Base-by-base conservation (phyloP, 2,888 invertebrate genomes). In the Acleris sparsana region DNA sequence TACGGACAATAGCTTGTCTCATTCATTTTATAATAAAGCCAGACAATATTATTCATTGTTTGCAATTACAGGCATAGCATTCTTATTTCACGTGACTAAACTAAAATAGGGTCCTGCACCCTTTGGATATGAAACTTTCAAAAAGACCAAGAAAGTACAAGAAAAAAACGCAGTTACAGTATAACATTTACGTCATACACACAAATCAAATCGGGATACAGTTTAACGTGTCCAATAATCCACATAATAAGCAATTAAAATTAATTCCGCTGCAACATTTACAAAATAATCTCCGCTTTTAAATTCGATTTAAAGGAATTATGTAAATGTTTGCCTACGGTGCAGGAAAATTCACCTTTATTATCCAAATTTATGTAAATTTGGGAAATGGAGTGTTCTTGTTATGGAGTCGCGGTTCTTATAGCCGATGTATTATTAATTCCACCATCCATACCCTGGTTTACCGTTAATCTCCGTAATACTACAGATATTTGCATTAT, bases 291-390 rank as follows among this genome's bases (percentile, higher is more conserved):
- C 57, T 22, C 25, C 33, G 61, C 52, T 66, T 62, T 57, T 62
- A 52, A 57, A 66, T 66, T 66, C 66, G 62, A 66, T 62, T 66
- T 53, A 62, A 62, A 46, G 33, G 57, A 57, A 62, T 66, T 62
- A 66, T 62, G 62, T 52, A 66, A 66, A 62, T 61, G 46, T 52
- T 57, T 56, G 52, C 56, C 66, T 57, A 57, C 56, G 57, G 18
- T 53, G 52, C 66, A 57, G 61, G 57, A 43, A 65, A 53, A 62
- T 66, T 53, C 39, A 63, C 63, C 58, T 63, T 63, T 59, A 63
- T 63, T 63, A 63, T 63, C 46, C 63, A 65, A 65, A 65, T 65
- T 65, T 60, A 65, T 60, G 64, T 48, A 25, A 65, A 60, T 60
- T 60, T 29, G n/a, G n/a, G 43, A 60, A 65, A 65, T 65, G 60